phyloP scores from a whole-genome alignment of 2,888 invertebrate species.

The Acanthococcus lagerstroemiae region DNA sequence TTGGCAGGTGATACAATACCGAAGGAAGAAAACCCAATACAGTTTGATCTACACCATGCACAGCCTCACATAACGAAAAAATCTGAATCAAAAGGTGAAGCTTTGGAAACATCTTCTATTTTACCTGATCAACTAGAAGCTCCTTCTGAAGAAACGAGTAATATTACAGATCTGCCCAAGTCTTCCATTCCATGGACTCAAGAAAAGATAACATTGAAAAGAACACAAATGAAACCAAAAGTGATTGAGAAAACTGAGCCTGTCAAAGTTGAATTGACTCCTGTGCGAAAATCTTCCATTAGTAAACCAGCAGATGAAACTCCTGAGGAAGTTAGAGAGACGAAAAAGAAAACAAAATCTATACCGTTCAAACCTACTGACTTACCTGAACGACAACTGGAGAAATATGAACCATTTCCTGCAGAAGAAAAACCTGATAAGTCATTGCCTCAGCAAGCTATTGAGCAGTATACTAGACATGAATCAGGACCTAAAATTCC shows the following conservation, averaged over 20 bases:
- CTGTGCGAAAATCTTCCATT: slow-evolving; percentile 45
- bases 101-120: slow-evolving; percentile 37
- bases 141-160: too few species aligned
- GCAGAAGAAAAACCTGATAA: slow-evolving; percentile 34
- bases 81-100: too few species aligned
- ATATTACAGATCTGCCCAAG: too few species aligned
- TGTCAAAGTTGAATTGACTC: slow-evolving; percentile 44
- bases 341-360: slow-evolving; percentile 35
- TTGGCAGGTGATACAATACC: too few species aligned
- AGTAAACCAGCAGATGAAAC: background rate
- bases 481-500: slow-evolving; percentile 40
- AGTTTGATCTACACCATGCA: too few species aligned
- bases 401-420: slow-evolving; percentile 36
- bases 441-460: slow-evolving; percentile 38
- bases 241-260: slow-evolving; percentile 36
- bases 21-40: too few species aligned
- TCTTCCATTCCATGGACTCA: slow-evolving; percentile 41
- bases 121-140: too few species aligned
- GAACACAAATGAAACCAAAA: slow-evolving; percentile 33
- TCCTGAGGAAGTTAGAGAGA: background rate
- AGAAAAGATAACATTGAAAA: slow-evolving; percentile 41
- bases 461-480: slow-evolving; percentile 33
- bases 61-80: too few species aligned
- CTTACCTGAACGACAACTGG: slow-evolving; percentile 35
- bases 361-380: slow-evolving; percentile 36